These are phyloP conservation scores for Parapristionchus giblindavisi DNA, from an alignment of 2,888 invertebrate species.

Conservation along the genomic window DNA sequence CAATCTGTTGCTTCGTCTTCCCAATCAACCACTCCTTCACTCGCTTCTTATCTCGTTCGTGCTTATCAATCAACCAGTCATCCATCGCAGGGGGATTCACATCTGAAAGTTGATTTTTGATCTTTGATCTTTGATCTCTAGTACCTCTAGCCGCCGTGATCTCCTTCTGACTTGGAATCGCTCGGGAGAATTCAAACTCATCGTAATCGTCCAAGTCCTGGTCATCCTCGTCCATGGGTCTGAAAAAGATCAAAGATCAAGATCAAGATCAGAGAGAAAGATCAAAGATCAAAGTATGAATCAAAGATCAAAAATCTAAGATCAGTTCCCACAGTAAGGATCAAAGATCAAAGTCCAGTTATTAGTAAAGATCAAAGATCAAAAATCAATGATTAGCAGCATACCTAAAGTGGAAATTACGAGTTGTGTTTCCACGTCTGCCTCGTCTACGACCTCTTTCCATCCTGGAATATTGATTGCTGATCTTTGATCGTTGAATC, in stretches of 20 bases:
- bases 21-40: conserved; percentile 29
- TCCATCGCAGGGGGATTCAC: background rate
- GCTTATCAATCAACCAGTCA: conserved; percentile 5
- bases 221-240: conserved; percentile 29
- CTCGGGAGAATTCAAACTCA: conserved; percentile 31
- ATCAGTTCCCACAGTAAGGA: no score
- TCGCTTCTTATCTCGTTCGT: conserved; percentile 33
- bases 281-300: background rate
- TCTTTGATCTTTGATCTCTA: background rate
- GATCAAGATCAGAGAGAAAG: background rate
- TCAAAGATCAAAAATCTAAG: no score
- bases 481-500: conserved; percentile 4
- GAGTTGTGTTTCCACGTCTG: conserved; percentile 15
- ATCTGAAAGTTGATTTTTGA: conserved; percentile 1
- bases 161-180: background rate
- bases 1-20: conserved; percentile 16
- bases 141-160: background rate
- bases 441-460: conserved; percentile 5
- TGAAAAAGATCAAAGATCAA: background rate
- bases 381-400: background rate
- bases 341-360: background rate
- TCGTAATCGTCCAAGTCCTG: conserved; percentile 26
- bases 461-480: conserved; percentile 1
- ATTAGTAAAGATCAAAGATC: background rate
- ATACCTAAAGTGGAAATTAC: conserved; percentile 34